Percentiles rank a stretch among this genome's conserved stretches.
These are phyloP conservation scores for Podargus strigoides DNA, from an alignment of 2,797 vertebrate genomes.

Conservation along the genomic window DNA sequence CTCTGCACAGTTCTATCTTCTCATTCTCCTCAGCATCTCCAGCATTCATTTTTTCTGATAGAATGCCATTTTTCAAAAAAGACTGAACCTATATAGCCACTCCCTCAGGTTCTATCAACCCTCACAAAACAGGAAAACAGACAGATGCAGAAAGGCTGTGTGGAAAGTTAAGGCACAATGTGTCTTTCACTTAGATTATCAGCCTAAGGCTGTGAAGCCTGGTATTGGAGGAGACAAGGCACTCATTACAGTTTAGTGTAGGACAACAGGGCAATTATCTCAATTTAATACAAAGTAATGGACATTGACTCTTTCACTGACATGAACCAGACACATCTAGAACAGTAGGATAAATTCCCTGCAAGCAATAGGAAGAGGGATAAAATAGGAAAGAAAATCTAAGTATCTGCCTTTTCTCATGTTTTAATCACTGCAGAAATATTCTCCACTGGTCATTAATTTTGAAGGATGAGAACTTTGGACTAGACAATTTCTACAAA, in stretches of 20 bases:
- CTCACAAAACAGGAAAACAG: neutral
- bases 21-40: neutral
- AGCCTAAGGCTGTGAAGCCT: neutral
- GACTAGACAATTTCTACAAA: neutral
- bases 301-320: neutral
- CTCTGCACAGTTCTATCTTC: neutral
- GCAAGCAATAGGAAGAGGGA: neutral
- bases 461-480: neutral
- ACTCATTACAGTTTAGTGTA: neutral
- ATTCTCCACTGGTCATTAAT: neutral
- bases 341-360: neutral
- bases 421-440: neutral
- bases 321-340: neutral
- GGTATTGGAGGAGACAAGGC: neutral
- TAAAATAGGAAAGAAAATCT: too few species aligned
- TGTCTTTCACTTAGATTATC: neutral
- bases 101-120: neutral
- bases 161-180: neutral
- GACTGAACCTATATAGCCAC: neutral
- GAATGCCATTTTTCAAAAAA: neutral
- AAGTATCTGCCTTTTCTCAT: neutral
- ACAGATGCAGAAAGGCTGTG: too few species aligned
- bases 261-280: constrained; percentile 9
- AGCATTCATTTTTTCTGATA: neutral
- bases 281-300: neutral